Conservation (phyloP, 2,797 vertebrate species). For the Tarsius wallacei region DNA sequence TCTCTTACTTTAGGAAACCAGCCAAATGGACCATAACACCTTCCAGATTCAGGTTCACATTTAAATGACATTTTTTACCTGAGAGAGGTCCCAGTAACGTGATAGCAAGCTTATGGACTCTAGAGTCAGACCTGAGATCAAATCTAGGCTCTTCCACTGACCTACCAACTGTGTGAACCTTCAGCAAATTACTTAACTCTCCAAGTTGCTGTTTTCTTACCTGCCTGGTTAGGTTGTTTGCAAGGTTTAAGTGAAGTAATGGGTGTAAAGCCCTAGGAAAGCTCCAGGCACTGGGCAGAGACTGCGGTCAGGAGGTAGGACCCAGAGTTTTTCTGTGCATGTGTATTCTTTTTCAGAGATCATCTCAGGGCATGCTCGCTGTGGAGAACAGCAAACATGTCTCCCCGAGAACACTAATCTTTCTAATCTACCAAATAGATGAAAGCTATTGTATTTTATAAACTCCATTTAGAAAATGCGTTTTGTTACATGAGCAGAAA, state of each 20-base stretch:
- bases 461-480: conserved; percentile 3
- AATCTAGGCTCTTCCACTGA: not conserved
- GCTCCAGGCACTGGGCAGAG: not conserved
- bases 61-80: not conserved
- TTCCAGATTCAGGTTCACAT: conserved; percentile 40
- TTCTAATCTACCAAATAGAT: not conserved
- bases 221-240: not conserved
- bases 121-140: not conserved
- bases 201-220: not conserved
- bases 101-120: not conserved
- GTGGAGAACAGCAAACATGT: not conserved
- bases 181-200: not conserved
- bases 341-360: not conserved
- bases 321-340: not conserved
- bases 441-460: conserved; percentile 20
- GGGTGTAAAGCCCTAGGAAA: not conserved
- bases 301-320: not conserved
- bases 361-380: not conserved
- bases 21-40: not conserved
- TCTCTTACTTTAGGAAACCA: conserved; percentile 4
- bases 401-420: not conserved
- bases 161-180: not conserved
- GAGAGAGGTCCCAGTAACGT: not conserved
- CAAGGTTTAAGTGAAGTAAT: not conserved
- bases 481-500: conserved; percentile 1